Evolutionary conservation across 2,113 vertebrate genomes (phyloP).

Genomic region (Catharus fuscescens): DNA sequence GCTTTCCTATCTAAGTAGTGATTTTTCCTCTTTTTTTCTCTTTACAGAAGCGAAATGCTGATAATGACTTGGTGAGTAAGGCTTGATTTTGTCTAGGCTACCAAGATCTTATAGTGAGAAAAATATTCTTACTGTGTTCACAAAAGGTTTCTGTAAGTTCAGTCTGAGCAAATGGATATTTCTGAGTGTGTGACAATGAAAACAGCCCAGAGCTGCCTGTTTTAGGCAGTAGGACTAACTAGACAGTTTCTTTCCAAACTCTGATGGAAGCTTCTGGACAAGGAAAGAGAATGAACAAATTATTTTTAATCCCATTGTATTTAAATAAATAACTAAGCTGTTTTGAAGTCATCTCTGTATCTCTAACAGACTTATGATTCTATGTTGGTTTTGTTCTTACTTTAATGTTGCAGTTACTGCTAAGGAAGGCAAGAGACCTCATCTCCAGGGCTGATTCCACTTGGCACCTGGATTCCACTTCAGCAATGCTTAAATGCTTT

Average conservation of each 20-base stretch:
- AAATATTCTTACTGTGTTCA: neutral
- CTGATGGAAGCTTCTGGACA: neutral
- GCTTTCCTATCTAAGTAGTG: neutral
- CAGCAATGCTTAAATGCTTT: neutral
- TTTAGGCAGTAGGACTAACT: neutral
- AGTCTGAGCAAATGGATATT: neutral
- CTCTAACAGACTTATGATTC: neutral
- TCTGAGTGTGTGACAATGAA: neutral
- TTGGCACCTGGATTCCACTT: neutral
- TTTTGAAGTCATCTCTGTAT: neutral
- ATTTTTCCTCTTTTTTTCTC: conserved; percentile 1
- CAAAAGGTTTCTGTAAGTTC: neutral
- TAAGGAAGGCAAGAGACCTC: neutral
- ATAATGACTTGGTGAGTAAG: conserved; percentile 71
- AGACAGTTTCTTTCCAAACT: neutral
- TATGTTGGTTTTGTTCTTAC: neutral
- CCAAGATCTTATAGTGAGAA: neutral
- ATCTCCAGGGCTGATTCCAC: neutral
- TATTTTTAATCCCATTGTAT: neutral
- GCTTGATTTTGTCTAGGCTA: neutral
- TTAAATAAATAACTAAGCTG: neutral
- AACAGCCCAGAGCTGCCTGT: neutral
- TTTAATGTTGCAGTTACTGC: neutral
- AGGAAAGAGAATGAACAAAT: neutral
- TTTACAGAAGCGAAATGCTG: conserved; percentile 72